Percentiles rank a stretch among this genome's conserved stretches.
Evolutionary conservation across 30 jellyfish, hydroid and myxozoan species (phyloP).

Genomic region (Hydra vulgaris): DNA sequence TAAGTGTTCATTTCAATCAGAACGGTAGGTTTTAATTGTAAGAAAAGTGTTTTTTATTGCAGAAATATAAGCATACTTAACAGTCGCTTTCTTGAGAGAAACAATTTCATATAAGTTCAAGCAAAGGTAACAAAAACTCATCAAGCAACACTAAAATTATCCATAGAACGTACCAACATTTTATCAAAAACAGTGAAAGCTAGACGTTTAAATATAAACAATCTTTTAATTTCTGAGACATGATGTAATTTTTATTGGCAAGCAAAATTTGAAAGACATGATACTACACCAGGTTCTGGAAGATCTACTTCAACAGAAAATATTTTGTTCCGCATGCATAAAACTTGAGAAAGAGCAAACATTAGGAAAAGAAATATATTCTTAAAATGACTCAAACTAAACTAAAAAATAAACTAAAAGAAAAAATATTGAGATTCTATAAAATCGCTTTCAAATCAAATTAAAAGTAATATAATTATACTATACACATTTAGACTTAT

Average conservation of each 20-base stretch:
- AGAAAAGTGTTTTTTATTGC: too few species aligned
- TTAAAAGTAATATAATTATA: too few species aligned
- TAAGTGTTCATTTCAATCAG: too few species aligned
- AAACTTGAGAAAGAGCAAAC: conserved; percentile 1
- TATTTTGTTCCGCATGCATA: background rate
- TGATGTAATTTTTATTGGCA: background rate
- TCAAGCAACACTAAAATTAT: background rate
- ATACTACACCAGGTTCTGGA: background rate
- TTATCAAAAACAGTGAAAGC: background rate
- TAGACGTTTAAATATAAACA: background rate
- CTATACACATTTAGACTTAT: background rate
- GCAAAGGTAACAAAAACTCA: conserved; percentile 1
- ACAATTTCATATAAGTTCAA: conserved; percentile 1
- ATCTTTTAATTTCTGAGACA: background rate
- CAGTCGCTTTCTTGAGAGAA: background rate
- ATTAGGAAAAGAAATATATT: background rate
- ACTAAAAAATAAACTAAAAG: background rate
- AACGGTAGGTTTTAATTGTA: too few species aligned
- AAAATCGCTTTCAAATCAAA: too few species aligned
- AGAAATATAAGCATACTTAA: too few species aligned
- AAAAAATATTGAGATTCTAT: too few species aligned
- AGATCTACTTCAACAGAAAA: conserved; percentile 5
- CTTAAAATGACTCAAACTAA: conserved; percentile 1
- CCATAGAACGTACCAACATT: background rate
- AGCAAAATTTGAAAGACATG: background rate